Evolutionary conservation across 2,797 vertebrate genomes (phyloP), one percentile per base, ranked within the genome.

Genomic region (Stomatorhinus walkeri): DNA sequence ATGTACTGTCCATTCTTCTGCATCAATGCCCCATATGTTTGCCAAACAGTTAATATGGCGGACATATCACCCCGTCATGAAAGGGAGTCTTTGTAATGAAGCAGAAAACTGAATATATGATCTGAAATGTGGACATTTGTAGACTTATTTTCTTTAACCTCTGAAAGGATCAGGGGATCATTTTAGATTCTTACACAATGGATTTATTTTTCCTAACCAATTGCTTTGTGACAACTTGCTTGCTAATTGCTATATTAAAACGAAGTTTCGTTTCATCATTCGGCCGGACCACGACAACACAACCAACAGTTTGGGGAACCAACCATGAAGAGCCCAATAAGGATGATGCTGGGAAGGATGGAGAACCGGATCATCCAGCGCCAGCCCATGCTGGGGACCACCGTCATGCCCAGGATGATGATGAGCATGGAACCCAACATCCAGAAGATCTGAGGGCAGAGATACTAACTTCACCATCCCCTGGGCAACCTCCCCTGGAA

Each of bases 281-380:
- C 6, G 16, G 48, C 61, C 24, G 81, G 88, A 68, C 16, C 59
- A 52, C 14, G 3, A 5, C 3, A 85, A 32, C 36, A 68, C 10
- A 16, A 40, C 4, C 10, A 22, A n/a, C 32, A 36, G 46, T 24
- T 24, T 6, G 16, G 10, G 5, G 36, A 36, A 4, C 14, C 19
- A 88, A 98, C 98, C 96, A 95, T 96, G 92, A 99, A 99, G 10
- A 95, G 95, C 88, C 97, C 88, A 90, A 98, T 93, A 84, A 99
- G 97, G 89, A 98, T 46, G 88, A 99, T 89, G 28, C 98, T 96
- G 0, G 98, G 98, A 1, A 97, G 89, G 89, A 98, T 94, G 0
- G 98, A 97, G 0, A 98, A 89, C 5, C 98, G 96, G 91, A 99
- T 96, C 93, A 99, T 96, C 98, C 98, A 99, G 28, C 97, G 96